phyloP scores from a whole-genome alignment of 1,140 invertebrate genomes.

The Aphaenogaster floridana region DNA sequence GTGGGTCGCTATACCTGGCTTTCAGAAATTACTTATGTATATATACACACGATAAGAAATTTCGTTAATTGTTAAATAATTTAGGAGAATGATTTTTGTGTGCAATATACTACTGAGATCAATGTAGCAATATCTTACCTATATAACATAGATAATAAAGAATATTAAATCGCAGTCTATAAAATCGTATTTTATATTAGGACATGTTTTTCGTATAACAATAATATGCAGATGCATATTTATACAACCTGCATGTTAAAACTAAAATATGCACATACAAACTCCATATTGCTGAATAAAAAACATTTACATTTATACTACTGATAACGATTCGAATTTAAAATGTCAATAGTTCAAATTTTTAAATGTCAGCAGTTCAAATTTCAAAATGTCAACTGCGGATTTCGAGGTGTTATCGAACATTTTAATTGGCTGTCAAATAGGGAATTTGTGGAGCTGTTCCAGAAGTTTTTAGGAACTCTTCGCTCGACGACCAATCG shows the following conservation, averaged over 20 bases:
- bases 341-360: not conserved
- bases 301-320: not conserved
- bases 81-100: conserved; percentile 23
- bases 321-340: not conserved
- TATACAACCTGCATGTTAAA: not conserved
- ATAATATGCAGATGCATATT: not conserved
- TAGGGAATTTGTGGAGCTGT: not conserved
- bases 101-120: conserved; percentile 18
- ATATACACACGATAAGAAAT: not conserved
- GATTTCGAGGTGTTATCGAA: not conserved
- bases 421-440: not conserved
- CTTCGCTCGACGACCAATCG: not conserved
- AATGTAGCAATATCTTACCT: conserved; percentile 17
- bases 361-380: too few relatives aligned
- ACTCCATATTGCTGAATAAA: not conserved
- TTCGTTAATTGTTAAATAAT: conserved; percentile 42
- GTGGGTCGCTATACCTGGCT: not conserved
- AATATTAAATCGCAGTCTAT: not conserved
- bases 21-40: conserved; percentile 14
- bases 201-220: not conserved
- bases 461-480: not conserved
- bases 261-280: not conserved
- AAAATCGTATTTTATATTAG: not conserved
- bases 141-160: conserved; percentile 34
- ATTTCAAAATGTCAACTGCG: not conserved